A percentile compares a stretch with the other conserved stretches of the same genome.
Evolutionary conservation across 1,140 invertebrate species (phyloP).

Genomic region (Sarcophaga bullata): DNA sequence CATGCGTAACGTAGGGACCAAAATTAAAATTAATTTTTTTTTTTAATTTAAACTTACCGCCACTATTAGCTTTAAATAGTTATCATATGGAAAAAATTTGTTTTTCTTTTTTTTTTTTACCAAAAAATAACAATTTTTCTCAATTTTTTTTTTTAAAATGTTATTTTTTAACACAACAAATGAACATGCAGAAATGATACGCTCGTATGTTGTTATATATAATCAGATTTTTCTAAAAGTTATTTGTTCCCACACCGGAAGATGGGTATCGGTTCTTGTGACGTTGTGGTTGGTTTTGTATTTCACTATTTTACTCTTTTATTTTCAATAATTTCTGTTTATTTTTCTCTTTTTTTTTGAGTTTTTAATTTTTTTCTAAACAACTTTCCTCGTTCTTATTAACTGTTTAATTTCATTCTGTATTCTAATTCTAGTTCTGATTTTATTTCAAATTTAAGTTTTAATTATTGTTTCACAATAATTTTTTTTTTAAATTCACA

Average conservation of each 20-base stretch:
- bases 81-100: too few species aligned
- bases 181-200: conserved; percentile 10
- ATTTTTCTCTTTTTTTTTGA: too few species aligned
- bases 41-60: not conserved
- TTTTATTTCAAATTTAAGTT: not conserved
- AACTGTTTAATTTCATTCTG: conserved; percentile 18
- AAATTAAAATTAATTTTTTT: not conserved
- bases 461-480: not conserved
- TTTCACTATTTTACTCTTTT: conserved; percentile 10
- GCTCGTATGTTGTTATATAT: too few species aligned
- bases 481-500: conserved; percentile 10
- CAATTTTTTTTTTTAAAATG: too few species aligned
- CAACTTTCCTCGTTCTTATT: conserved; percentile 14
- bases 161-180: not conserved
- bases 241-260: conserved; percentile 56
- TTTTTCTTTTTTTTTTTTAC: too few species aligned
- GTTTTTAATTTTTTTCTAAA: not conserved
- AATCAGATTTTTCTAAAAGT: conserved; percentile 31
- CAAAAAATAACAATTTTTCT: too few species aligned
- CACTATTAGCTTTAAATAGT: too few species aligned
- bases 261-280: conserved; percentile 63
- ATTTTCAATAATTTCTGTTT: not conserved
- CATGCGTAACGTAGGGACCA: conserved; percentile 17
- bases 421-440: too few species aligned
- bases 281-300: conserved; percentile 35